phyloP scores from a whole-genome alignment of 2,797 vertebrate genomes.

The Acridotheres tristis region DNA sequence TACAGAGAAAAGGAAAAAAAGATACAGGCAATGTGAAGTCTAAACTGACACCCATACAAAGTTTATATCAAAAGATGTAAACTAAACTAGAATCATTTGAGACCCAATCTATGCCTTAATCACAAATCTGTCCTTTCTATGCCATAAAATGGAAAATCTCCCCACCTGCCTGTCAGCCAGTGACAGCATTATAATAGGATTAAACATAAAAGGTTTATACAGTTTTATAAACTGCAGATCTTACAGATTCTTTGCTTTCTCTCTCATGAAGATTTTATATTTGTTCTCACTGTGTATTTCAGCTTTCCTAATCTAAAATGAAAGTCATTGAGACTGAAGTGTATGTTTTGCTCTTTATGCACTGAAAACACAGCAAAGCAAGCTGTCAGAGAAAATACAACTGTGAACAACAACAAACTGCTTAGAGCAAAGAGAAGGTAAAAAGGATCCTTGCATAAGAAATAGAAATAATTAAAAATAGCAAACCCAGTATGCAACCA shows the following conservation, averaged over 20 bases:
- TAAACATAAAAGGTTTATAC: constrained; percentile 53
- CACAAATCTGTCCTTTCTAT: constrained; percentile 5
- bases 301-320: constrained; percentile 48
- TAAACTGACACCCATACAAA: background rate
- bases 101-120: constrained; percentile 4
- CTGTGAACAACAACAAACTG: constrained; percentile 48
- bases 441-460: constrained; percentile 10
- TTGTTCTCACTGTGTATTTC: constrained; percentile 58
- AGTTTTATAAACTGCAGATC: constrained; percentile 44
- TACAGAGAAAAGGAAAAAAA: background rate
- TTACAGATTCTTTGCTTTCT: constrained; percentile 27
- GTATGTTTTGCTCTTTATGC: constrained; percentile 45
- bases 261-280: constrained; percentile 60
- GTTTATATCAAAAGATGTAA: constrained; percentile 25
- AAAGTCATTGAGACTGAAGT: constrained; percentile 43
- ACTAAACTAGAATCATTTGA: constrained; percentile 16
- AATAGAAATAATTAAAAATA: constrained; percentile 39
- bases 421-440: constrained; percentile 31
- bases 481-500: background rate
- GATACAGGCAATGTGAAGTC: background rate
- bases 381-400: constrained; percentile 53
- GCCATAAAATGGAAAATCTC: constrained; percentile 25
- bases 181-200: constrained; percentile 45
- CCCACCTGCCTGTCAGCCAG: constrained; percentile 25
- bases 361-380: constrained; percentile 40